Evolutionary conservation across 2,888 invertebrate species (phyloP), one percentile per base, ranked within the genome.

Genomic region (Calameuta filiformis): DNA sequence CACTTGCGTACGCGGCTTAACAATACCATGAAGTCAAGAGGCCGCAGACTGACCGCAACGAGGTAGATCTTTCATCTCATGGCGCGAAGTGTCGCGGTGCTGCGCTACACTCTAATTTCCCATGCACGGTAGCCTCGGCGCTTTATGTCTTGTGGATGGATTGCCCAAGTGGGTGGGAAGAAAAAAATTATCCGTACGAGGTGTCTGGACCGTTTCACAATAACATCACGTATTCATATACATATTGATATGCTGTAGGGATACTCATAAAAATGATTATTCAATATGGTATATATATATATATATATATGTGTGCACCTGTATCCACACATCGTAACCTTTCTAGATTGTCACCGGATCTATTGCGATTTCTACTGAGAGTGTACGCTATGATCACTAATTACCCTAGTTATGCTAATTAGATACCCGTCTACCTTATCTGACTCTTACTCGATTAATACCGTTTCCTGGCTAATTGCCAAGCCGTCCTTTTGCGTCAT

Each of bases 71-170:
- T 80, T 77, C 23, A 56, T 56, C 56, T 23, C 9, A 56, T 56
- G 56, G 23, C 4, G 23, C 40, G 6, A 9, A 56, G 9, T 56
- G 56, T 56, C 80, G 79, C 79, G 81, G 79, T 79, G 79, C 74
- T 76, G 79, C 80, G 81, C 85, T 83, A 83, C 84, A 83, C 31
- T 56, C 23, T 82, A 81, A 83, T 82, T 82, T 86, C 81, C 82
- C 84, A 83, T 85, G 85, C 81, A 79, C 80, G 75, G 78, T 80
- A 79, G 80, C 73, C 74, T 23, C 79, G 73, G 75, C 76, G 75
- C 79, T 80, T 79, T 77, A 83, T 80, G 78, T 76, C 73, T 75
- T 76, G 56, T 23, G 23, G 9, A 56, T 9, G 56, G 56, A 56
- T 56, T 56, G 56, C 56, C 56, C 56, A 56, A 56, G 56, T 56